Evolutionary conservation across 2,888 invertebrate species (phyloP).

Genomic region (Cotesia congregata): DNA sequence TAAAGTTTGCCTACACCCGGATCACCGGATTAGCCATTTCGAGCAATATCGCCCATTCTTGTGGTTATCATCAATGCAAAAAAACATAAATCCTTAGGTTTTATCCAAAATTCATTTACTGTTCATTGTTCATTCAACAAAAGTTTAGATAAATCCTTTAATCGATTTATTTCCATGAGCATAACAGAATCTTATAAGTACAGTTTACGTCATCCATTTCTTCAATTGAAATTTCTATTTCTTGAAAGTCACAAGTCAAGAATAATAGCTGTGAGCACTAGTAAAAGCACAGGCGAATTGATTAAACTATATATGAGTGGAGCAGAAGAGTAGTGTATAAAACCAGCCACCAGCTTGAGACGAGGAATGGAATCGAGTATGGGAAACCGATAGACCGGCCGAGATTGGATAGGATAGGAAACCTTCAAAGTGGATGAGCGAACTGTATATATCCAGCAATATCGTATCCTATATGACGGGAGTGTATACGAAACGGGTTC

Average conservation of each 20-base stretch:
- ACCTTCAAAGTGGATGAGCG: conserved; percentile 58
- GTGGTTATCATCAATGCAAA: conserved; percentile 26
- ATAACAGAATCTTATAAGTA: not conserved
- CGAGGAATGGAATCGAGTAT: conserved; percentile 54
- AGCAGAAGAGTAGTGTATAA: not conserved
- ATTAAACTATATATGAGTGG: conserved; percentile 31
- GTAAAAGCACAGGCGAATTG: conserved; percentile 36
- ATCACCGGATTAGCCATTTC: conserved; percentile 58
- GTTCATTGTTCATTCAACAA: not conserved
- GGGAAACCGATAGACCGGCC: conserved; percentile 57
- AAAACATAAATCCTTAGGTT: not conserved
- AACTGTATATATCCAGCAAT: conserved; percentile 3
- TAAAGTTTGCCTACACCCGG: conserved; percentile 52
- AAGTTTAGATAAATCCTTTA: not conserved
- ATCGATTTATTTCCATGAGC: not conserved
- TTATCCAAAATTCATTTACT: not conserved
- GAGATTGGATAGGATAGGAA: conserved; percentile 60
- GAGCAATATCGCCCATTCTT: conserved; percentile 54
- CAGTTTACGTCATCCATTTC: not conserved
- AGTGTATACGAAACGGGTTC: conserved; percentile 19
- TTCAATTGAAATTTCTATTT: conserved; percentile 4
- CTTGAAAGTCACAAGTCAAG: not conserved
- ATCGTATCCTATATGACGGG: conserved; percentile 1
- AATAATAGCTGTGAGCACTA: conserved; percentile 17
- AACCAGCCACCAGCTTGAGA: conserved; percentile 39